Evolutionary conservation across 2,797 vertebrate species (phyloP).

Genomic region (Acipenser ruthenus): DNA sequence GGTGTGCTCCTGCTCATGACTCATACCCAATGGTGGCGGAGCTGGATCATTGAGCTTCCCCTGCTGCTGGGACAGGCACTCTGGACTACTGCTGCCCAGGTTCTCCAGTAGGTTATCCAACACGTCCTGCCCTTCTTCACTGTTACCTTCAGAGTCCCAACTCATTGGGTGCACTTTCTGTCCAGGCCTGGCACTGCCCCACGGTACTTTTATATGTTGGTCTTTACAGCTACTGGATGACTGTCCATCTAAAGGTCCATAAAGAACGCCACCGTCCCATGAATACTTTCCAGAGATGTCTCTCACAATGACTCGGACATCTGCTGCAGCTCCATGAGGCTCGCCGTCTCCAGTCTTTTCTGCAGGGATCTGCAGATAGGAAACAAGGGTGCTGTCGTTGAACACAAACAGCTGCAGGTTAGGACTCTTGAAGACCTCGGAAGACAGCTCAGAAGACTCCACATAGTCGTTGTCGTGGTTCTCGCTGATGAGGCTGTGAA

Average conservation of each 20-base stretch:
- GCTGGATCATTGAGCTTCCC: slow-evolving; percentile 80
- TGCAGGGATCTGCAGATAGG: slow-evolving; percentile 83
- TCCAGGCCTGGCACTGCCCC: slow-evolving; percentile 27
- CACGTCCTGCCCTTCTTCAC: slow-evolving; percentile 68
- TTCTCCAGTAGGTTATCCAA: slow-evolving; percentile 80
- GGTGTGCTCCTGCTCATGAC: slow-evolving; percentile 66
- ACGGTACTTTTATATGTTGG: slow-evolving; percentile 16
- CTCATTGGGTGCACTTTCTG: not conserved
- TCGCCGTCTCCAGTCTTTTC: slow-evolving; percentile 42
- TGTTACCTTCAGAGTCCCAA: slow-evolving; percentile 9
- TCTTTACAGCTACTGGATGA: slow-evolving; percentile 5
- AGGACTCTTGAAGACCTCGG: slow-evolving; percentile 91
- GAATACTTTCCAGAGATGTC: slow-evolving; percentile 98
- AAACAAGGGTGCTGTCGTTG: slow-evolving; percentile 90
- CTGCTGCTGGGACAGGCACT: slow-evolving; percentile 79
- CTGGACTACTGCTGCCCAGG: slow-evolving; percentile 80
- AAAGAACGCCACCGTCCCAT: slow-evolving; percentile 85
- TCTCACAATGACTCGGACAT: slow-evolving; percentile 84
- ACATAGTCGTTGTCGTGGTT: slow-evolving; percentile 86
- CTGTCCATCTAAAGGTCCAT: slow-evolving; percentile 59
- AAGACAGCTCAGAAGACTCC: slow-evolving; percentile 82
- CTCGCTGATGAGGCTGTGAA: slow-evolving; percentile 90
- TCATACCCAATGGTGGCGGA: slow-evolving; percentile 77
- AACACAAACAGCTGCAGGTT: slow-evolving; percentile 94
- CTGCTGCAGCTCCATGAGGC: slow-evolving; percentile 44